Base-by-base conservation (phyloP, 2,113 vertebrate genomes). In the Scatophagus argus region DNA sequence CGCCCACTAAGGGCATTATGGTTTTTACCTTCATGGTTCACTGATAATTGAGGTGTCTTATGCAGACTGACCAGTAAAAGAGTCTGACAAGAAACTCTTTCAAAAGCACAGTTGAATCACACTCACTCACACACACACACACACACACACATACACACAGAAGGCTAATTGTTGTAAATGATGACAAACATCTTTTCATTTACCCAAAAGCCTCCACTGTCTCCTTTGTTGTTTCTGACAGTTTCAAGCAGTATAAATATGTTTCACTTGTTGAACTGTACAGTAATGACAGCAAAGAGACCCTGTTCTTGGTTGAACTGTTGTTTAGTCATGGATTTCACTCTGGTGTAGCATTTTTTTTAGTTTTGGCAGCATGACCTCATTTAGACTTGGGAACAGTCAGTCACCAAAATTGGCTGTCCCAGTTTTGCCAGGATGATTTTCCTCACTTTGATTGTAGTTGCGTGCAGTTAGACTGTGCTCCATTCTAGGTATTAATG, bases 11-110 rank as follows among this genome's bases (percentile, higher is more conserved):
- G 79, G 81, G 67, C 64, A 81, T 88, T 82, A 75, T 74, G 54
- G 75, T 74, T 88, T 80, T 82, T 83, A 89, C 74, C 87, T 85
- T 87, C 83, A 87, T 61, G 70, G 79, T 87, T 86, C 74, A 85
- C 25, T 75, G 76, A 81, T 90, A 88, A 91, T 88, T 64, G 54
- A 86, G 74, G 84, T 47, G 38, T 90, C 74, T 86, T 63, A 74
- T 73, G 72, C 27, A 72, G 66, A 79, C 68, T 19, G 21, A 44
- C 54, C 79, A 69, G 65, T 69, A 60, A 86, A 76, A 54, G 63
- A 79, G 72, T 80, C 63, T 84, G 65, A 81, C 44, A 81, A 85
- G 69, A 73, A 79, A 58, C 44, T 64, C 41, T 55, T 91, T 88
- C 84, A 75, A 87, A 88, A 77, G 27, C 78, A 62, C 43, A 77